Conservation (phyloP, 2,888 invertebrate genomes). For the Zeuzera pyrina region DNA sequence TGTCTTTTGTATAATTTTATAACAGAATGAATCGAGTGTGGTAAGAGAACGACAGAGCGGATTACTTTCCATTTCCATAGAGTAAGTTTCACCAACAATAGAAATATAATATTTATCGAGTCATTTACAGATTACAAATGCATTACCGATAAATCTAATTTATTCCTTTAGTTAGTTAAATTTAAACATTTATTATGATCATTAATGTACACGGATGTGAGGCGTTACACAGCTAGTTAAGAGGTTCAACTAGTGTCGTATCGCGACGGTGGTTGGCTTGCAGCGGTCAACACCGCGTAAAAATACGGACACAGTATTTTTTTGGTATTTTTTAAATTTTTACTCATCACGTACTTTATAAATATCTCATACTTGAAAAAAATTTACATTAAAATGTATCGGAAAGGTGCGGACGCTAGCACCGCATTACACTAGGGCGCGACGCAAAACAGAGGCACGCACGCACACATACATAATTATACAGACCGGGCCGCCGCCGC, state of each 20-base stretch:
- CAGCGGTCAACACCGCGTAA: constrained; percentile 19
- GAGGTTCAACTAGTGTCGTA: constrained; percentile 3
- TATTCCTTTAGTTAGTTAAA: constrained; percentile 64
- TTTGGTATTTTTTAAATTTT: constrained; percentile 51
- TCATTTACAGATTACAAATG: constrained; percentile 68
- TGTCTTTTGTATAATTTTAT: constrained; percentile 77
- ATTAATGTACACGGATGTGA: constrained; percentile 45
- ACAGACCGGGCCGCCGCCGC: constrained; percentile 7
- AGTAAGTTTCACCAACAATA: constrained; percentile 67
- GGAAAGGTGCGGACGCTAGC: constrained; percentile 46
- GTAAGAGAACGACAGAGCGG: constrained; percentile 67
- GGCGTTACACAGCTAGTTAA: constrained; percentile 6
- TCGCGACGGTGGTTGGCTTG: constrained; percentile 14
- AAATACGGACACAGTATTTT: constrained; percentile 44
- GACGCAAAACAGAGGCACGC: constrained; percentile 29
- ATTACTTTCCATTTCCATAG: constrained; percentile 60
- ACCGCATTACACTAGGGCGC: constrained; percentile 29
- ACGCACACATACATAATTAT: constrained; percentile 27
- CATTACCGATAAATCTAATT: constrained; percentile 69
- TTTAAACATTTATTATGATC: constrained; percentile 58
- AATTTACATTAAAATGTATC: constrained; percentile 67
- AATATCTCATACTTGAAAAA: constrained; percentile 71
- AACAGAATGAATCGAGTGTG: constrained; percentile 71
- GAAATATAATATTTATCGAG: constrained; percentile 68
- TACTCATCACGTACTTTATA: constrained; percentile 68